Evolutionary conservation across 2,113 vertebrate species (phyloP), one percentile per base, ranked within the genome.

Genomic region (Myotis davidii): DNA sequence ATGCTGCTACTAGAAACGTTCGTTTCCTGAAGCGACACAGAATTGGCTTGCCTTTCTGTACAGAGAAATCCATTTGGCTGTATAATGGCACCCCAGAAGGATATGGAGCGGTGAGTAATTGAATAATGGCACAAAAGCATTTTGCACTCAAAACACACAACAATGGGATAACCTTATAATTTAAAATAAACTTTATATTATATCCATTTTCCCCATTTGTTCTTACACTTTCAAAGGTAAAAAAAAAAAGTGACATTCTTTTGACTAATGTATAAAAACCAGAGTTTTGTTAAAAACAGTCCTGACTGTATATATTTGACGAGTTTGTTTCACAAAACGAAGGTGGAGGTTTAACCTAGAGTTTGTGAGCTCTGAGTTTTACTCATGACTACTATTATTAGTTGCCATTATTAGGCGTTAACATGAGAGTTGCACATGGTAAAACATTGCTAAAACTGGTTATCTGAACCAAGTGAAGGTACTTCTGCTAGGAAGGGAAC

Each of bases 201-300:
- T 59, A 89, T 32, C 81, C 48, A 69, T 0, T 25, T 59, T 69
- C 5, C 13, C 32, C 61, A 32, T 95, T 84, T 94, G 50, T 92
- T 50, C 78, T 94, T 81, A 70, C 0, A 45, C 32, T 88, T 92
- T 95, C 29, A 93, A 88, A 96, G 37, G 50, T 95, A 29, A 82
- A 34, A 94, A 88, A 88, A 10, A 96, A 79, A 95, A 90, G 45
- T 94, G 65, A 52, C 81, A 92, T 74, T 92, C 32, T 92, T 88
- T 85, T 52, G 69, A 79, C 76, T 27, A 86, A 32, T 23, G 32
- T 84, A 18, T 95, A 52, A 91, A 92, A 88, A 72, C 18, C 52
- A 52, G 11, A 78, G 9, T 67, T 97, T 83, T 88, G 83, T 70
- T 70, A 70, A 70, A 70, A 70, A 37, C 3, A 39, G 52, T 67